Conservation (phyloP, 2,113 vertebrate genomes). For the Eonycteris spelaea region DNA sequence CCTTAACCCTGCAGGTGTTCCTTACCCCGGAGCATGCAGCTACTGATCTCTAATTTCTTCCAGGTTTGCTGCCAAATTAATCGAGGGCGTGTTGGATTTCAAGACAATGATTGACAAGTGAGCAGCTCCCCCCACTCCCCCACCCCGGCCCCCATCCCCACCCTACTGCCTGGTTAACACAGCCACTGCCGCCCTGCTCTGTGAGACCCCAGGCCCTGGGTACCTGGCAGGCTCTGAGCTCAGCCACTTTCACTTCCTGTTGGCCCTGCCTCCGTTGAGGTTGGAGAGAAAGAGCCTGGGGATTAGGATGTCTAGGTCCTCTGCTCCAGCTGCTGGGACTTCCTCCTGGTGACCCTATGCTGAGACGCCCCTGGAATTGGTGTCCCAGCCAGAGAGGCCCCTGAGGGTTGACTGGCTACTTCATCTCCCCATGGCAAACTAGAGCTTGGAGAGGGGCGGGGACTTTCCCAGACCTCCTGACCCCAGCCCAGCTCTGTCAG, state of each 20-base stretch:
- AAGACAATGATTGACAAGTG: constrained; percentile 97
- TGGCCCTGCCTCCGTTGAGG: not conserved
- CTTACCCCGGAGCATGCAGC: not conserved
- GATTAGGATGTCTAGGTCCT: not conserved
- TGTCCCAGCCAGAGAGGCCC: not conserved
- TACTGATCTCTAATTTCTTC: not conserved
- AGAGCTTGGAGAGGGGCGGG: not conserved
- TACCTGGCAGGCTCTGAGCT: not conserved
- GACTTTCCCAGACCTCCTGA: not conserved
- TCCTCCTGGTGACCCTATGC: not conserved
- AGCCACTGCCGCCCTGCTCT: not conserved
- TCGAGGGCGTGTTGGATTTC: constrained; percentile 95
- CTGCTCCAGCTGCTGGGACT: not conserved
- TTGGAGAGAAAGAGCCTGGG: not conserved
- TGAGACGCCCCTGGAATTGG: not conserved
- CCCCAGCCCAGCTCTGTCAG: not conserved
- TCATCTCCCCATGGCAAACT: not conserved
- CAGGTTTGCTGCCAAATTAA: constrained; percentile 97
- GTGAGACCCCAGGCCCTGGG: not conserved
- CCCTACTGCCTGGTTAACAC: not conserved
- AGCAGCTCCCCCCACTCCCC: no score
- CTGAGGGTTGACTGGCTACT: not conserved
- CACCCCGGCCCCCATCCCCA: no score
- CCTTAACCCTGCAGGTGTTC: not conserved
- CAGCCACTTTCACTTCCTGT: constrained; percentile 14